Conservation (phyloP, 1,140 invertebrate species). For the Oppia nitens region DNA sequence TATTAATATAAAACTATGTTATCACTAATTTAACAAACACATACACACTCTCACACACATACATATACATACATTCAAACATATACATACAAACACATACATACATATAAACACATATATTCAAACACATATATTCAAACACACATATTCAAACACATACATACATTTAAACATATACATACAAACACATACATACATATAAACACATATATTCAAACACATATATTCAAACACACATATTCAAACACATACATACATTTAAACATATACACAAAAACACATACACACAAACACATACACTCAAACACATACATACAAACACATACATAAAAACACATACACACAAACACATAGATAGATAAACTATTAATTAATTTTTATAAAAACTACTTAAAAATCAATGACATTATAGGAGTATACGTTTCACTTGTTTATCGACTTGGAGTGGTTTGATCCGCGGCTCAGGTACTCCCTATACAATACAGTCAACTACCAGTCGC, state of each 20-base stretch:
- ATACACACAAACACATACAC: not conserved
- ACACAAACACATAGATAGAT: not conserved
- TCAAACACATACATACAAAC: not conserved
- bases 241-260: not conserved
- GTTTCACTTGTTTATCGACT: slow-evolving; percentile 4
- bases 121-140: not conserved
- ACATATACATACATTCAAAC: not conserved
- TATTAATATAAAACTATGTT: not conserved
- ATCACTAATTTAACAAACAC: not conserved
- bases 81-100: not conserved
- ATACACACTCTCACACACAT: not conserved
- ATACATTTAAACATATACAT: not conserved
- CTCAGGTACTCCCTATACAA: not conserved
- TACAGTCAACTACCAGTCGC: not conserved
- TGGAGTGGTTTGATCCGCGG: slow-evolving; percentile 5
- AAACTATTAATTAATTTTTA: not conserved
- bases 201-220: not conserved
- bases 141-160: not conserved
- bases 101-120: too few species aligned
- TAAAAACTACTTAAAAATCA: not conserved
- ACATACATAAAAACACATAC: not conserved
- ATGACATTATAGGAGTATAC: slow-evolving; percentile 1
- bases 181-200: not conserved
- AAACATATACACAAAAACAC: not conserved
- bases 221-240: not conserved